Evolutionary conservation across 2,888 invertebrate genomes (phyloP), one percentile per base, ranked within the genome.

Genomic region (Dasypolia templi): DNA sequence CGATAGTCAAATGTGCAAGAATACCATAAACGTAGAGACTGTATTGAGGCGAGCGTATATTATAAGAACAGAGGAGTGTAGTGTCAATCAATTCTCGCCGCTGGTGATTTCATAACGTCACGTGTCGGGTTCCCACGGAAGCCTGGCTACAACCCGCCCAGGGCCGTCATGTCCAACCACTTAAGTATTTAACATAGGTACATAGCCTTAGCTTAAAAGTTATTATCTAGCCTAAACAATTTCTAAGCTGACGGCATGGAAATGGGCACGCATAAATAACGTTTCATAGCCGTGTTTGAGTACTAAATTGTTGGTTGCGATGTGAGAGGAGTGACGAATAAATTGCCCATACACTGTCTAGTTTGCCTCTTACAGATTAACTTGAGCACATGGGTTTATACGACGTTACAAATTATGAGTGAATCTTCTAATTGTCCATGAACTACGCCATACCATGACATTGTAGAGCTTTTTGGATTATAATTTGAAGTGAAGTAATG

Each of bases 161-260:
- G 92, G 95, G 96, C 96, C 91, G 94, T 96, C 96, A 96, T 95
- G 96, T 94, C 92, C 92, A 87, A 90, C 95, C 96, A 95, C 95
- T 96, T 96, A 96, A 93, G 94, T 94, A 94, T 95, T 96, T 95
- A 96, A 94, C 95, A 93, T 94, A 93, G 92, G 92, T 93, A 94
- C 91, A 92, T 93, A 95, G 92, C 91, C 93, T 95, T 95, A 95
- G 93, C 95, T 95, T 92, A 94, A 95, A 95, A 94, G 91, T 94
- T 94, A 95, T 95, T 95, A 95, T 95, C 95, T 95, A 95, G 94
- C 95, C 93, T 93, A 95, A 95, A 95, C 94, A 93, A 93, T 94
- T 94, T 93, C 92, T 90, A 91, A 90, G 90, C 92, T 94, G 92
- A 92, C 92, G 90, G 93, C 93, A 92, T 94, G 94, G 93, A 95